These are phyloP conservation scores for Heteractis magnifica DNA, from an alignment of 92 coral and sea anemone genomes.

Conservation along the genomic window DNA sequence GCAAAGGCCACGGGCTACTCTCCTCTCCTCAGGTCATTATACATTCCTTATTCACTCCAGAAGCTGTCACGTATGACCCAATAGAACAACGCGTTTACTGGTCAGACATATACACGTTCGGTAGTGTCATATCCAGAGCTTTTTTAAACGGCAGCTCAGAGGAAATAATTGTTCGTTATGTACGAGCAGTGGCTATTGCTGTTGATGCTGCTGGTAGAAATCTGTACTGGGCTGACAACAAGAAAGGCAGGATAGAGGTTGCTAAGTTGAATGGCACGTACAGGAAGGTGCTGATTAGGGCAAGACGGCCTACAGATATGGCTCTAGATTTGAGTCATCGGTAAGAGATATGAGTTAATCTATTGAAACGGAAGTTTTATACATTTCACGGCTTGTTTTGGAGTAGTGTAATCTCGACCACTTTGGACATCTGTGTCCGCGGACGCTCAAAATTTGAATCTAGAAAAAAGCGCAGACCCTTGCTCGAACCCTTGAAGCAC, in stretches of 20 bases:
- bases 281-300: conserved; percentile 29
- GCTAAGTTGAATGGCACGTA: conserved; percentile 39
- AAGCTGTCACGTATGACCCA: conserved; percentile 50
- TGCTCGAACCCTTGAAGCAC: too few relatives aligned
- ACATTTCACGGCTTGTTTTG: background rate
- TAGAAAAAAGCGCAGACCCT: too few relatives aligned
- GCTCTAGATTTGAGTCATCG: conserved; percentile 22
- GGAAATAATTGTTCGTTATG: conserved; percentile 22
- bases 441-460: too few relatives aligned
- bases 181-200: conserved; percentile 30
- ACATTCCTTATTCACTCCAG: conserved; percentile 8
- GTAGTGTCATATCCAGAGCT: conserved; percentile 19
- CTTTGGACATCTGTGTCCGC: too few relatives aligned
- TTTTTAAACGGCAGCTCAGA: conserved; percentile 40
- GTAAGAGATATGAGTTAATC: background rate
- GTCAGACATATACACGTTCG: conserved; percentile 17
- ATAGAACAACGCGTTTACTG: conserved; percentile 40
- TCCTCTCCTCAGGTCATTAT: conserved; percentile 1
- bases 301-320: background rate
- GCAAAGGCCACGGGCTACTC: background rate
- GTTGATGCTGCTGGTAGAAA: conserved; percentile 49
- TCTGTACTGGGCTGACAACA: conserved; percentile 50
- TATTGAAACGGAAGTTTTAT: background rate
- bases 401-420: too few relatives aligned
- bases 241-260: conserved; percentile 28